Base-by-base conservation (phyloP, 92 coral and sea anemone species). In the Epizoanthus rinbou region DNA sequence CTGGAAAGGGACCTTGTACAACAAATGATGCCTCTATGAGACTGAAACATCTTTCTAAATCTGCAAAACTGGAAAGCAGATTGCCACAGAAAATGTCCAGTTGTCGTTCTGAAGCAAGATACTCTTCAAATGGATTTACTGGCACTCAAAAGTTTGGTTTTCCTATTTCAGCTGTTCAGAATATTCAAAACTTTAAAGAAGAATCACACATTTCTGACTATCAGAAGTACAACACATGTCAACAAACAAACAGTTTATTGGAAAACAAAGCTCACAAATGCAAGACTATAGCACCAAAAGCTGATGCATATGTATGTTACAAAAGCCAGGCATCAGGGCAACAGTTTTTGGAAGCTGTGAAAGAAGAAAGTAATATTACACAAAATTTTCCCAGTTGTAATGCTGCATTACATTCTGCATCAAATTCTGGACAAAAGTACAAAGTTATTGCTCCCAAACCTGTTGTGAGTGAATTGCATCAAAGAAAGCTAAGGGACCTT, bases 381-480 rank as follows among this genome's bases (percentile, higher is more conserved):
- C 81, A 60, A n/a, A 47, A 25, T 52, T 45, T 62, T 14, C 54
- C 82, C 19, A 78, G 43, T 59, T 25, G 69, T 76, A 18, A 11
- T 33, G 4, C 82, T 17, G n/a, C 22, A 19, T 22, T 39, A n/a
- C 62, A 60, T 63, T 63, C 41, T 43, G 21, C 56, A 33, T 35
- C 50, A 22, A 78, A 7, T 41, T 15, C 70, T 19, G 71, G 31
- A 14, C 41, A 24, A 37, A 78, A 78, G 41, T 78, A 78, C 82
- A 62, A 78, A 60, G 47, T 22, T 35, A 78, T 78, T 41, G 82
- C 82, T 18, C 82, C 82, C 3, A 78, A 78, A 69, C 82, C 82
- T 23, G 23, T 37, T 21, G 22, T 78, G 72, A 22, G 47, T 62
- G 82, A 78, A 62, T 2, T 41, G 41, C 57, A 39, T 71, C 37